These are phyloP conservation scores for Philotrypesis tridentata DNA, from an alignment of 1,140 invertebrate genomes.

Conservation along the genomic window DNA sequence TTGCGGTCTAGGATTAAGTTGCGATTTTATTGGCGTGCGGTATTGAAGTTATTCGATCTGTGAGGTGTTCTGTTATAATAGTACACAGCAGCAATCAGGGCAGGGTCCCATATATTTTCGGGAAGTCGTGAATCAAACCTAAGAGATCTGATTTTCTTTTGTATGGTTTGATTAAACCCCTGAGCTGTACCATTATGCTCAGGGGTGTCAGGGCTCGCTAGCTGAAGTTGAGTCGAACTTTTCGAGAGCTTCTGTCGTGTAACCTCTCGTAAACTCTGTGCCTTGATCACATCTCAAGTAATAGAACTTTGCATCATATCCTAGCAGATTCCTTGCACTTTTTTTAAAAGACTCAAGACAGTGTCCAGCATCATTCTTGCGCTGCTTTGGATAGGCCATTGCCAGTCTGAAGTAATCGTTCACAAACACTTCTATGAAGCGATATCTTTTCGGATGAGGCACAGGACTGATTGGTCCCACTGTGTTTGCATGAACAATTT, in stretches of 20 bases:
- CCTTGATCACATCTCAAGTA: too few species aligned
- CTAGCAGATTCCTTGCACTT: neutral
- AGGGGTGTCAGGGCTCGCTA: constrained; percentile 50
- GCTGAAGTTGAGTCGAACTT: too few species aligned
- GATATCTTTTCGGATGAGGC: constrained; percentile 11
- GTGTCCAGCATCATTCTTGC: neutral
- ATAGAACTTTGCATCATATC: neutral
- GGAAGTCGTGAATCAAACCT: constrained; percentile 54
- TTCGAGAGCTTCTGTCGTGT: too few species aligned
- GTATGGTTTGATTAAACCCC: constrained; percentile 58
- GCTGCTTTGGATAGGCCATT: constrained; percentile 1
- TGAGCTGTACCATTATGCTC: constrained; percentile 62
- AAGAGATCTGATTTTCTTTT: constrained; percentile 54
- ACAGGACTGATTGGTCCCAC: constrained; percentile 28
- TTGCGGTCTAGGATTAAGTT: too few species aligned
- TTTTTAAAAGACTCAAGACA: neutral
- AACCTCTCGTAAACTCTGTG: too few species aligned
- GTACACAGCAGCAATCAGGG: constrained; percentile 53
- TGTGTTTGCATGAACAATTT: constrained; percentile 27
- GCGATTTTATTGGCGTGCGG: too few species aligned
- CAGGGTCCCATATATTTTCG: constrained; percentile 59
- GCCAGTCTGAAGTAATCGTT: neutral
- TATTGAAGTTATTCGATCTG: too few species aligned
- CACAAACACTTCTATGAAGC: constrained; percentile 33
- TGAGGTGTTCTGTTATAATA: constrained; percentile 57